Conservation (phyloP, 1,140 invertebrate genomes). For the Telenomus remus region DNA sequence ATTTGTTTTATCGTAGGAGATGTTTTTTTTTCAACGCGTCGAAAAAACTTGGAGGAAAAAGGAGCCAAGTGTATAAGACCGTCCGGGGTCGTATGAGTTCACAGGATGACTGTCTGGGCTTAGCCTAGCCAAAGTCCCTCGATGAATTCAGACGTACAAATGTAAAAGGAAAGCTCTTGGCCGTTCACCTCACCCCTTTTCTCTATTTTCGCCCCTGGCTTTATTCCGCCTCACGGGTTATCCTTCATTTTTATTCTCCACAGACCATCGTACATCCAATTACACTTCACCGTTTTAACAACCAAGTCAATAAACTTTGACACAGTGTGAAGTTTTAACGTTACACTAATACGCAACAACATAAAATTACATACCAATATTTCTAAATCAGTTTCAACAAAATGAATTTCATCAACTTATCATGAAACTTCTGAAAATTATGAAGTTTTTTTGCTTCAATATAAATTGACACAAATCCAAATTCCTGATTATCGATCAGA, state of each 20-base stretch:
- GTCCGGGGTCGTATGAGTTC: slow-evolving; percentile 17
- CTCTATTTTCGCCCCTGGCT: slow-evolving; percentile 23
- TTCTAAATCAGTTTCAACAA: neutral
- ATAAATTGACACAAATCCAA: no score
- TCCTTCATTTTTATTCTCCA: slow-evolving; percentile 30
- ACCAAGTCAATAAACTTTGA: slow-evolving; percentile 38
- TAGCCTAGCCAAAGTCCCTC: slow-evolving; percentile 29
- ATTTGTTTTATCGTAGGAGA: neutral
- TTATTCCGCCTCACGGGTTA: slow-evolving; percentile 34
- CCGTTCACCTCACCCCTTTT: slow-evolving; percentile 35
- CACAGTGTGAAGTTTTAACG: slow-evolving; percentile 14
- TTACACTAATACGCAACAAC: neutral
- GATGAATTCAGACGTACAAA: slow-evolving; percentile 34
- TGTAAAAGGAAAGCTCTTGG: slow-evolving; percentile 18
- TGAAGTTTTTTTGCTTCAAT: no score
- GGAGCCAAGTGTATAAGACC: slow-evolving; percentile 30
- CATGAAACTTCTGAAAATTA: no score
- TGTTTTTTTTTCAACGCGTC: slow-evolving; percentile 26
- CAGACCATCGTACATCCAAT: slow-evolving; percentile 43
- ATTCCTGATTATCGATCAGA: no score
- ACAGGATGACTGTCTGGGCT: slow-evolving; percentile 26
- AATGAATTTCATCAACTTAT: neutral
- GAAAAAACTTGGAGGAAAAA: slow-evolving; percentile 52
- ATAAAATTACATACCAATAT: neutral
- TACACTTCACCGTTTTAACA: slow-evolving; percentile 38